Conservation (phyloP, 2,113 vertebrate species). For the Martes martes region DNA sequence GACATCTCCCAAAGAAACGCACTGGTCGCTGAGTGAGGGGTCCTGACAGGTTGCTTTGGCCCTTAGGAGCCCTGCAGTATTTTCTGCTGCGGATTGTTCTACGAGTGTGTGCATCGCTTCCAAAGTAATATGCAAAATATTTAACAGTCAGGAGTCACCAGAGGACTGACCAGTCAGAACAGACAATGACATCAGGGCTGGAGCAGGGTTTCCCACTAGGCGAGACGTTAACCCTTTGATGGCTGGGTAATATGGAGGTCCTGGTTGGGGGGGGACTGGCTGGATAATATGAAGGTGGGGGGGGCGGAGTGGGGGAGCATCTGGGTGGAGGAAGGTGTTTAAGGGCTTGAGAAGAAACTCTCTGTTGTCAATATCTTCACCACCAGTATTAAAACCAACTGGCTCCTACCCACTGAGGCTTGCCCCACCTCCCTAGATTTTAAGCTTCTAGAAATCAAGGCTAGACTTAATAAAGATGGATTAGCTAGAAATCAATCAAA, state of each 20-base stretch:
- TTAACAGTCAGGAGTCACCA: background rate
- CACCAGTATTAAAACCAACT: background rate
- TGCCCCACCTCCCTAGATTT: background rate
- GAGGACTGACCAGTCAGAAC: background rate
- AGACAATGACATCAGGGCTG: background rate
- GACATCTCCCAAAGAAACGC: background rate
- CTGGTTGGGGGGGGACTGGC: too few species aligned
- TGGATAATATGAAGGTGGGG: background rate
- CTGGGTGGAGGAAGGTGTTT: background rate
- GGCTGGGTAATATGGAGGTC: background rate
- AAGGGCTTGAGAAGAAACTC: background rate
- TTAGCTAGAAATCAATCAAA: background rate
- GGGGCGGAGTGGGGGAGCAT: fast-evolving
- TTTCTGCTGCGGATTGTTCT: background rate
- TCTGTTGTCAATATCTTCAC: background rate
- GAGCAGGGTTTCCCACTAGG: too few species aligned
- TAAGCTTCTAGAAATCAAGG: background rate
- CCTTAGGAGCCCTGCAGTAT: background rate
- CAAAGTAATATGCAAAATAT: background rate
- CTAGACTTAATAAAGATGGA: background rate
- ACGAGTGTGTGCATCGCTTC: background rate
- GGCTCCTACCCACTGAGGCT: background rate
- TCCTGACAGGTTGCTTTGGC: background rate
- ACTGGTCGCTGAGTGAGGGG: fast-evolving
- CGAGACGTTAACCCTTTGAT: background rate